Percentiles rank a stretch among this genome's conserved stretches.
phyloP scores from a whole-genome alignment of 1,140 invertebrate species.

The Bombus sylvicola region DNA sequence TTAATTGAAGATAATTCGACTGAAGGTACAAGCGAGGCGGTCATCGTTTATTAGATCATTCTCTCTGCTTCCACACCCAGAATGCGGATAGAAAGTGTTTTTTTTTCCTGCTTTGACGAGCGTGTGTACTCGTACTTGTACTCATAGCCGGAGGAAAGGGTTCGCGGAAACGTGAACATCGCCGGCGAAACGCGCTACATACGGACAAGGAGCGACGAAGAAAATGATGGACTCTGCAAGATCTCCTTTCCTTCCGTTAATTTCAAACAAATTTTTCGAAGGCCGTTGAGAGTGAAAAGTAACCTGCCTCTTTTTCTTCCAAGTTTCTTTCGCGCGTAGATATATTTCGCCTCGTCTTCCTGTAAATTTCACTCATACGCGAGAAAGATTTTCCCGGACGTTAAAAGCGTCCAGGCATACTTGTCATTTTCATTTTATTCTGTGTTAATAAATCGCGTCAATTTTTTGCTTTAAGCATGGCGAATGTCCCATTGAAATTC shows the following conservation, averaged over 20 bases:
- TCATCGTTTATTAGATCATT: constrained; percentile 49
- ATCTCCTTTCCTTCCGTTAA: constrained; percentile 58
- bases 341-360: not conserved
- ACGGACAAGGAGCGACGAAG: constrained; percentile 20
- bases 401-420: too few species aligned
- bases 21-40: not conserved
- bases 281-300: not conserved
- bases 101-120: constrained; percentile 10
- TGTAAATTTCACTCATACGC: not conserved
- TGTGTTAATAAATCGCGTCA: not conserved
- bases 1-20: constrained; percentile 56
- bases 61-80: constrained; percentile 39
- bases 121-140: not conserved
- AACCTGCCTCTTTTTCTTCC: not conserved
- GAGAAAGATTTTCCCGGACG: not conserved
- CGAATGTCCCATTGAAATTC: not conserved
- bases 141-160: constrained; percentile 46
- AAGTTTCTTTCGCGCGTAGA: not conserved
- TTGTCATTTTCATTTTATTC: not conserved
- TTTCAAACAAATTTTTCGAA: constrained; percentile 20
- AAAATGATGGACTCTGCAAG: constrained; percentile 46
- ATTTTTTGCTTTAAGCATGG: not conserved
- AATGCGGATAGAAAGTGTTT: constrained; percentile 61
- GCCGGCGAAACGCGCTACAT: constrained; percentile 4
- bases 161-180: constrained; percentile 42